Evolutionary conservation across 2,797 vertebrate species (phyloP), one percentile per base, ranked within the genome.

Genomic region (Diplodus puntazzo): DNA sequence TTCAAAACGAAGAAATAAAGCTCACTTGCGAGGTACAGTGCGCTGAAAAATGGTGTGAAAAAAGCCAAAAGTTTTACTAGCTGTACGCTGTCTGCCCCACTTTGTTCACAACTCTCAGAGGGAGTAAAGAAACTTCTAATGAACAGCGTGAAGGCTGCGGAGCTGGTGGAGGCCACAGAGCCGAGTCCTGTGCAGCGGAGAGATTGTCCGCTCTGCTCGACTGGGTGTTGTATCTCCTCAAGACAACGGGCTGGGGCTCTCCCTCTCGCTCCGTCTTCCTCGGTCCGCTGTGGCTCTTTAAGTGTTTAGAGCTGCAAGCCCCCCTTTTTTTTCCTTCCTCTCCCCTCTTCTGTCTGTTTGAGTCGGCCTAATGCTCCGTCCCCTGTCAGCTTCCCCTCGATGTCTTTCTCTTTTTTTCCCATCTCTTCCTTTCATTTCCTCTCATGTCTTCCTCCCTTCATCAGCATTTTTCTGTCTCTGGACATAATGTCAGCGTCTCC

Each of bases 231-330:
- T 80, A 73, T 89, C 87, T 91, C 46, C 39, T 11, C 46, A 61
- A 87, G 77, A 84, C 85, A 77, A 78, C 16, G 60, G 87, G 84
- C 83, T 82, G 77, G 72, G 25, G 72, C 67, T 66, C 76, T 42
- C 75, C 69, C n/a, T 60, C 52, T 69, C 65, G 57, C 66, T 54
- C 21, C 12, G 57, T 83, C 71, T 74, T 62, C 67, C 52, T 63
- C 53, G 13, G 54, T 71, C 84, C 46, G 0, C 75, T 68, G 79
- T 77, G 69, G 73, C 76, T 87, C 68, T 84, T 81, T 77, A 75
- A 86, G 82, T 69, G 84, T 88, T 89, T 76, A 84, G 78, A 91
- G 79, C 89, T 59, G 68, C 53, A 53, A 0, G 70, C 58, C 52
- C 57, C 27, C 4, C 4, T 4, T 27, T 34, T 34, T 34, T 79